These are phyloP conservation scores for Cremastinae sp. DNA, from an alignment of 2,888 invertebrate genomes.

Conservation along the genomic window DNA sequence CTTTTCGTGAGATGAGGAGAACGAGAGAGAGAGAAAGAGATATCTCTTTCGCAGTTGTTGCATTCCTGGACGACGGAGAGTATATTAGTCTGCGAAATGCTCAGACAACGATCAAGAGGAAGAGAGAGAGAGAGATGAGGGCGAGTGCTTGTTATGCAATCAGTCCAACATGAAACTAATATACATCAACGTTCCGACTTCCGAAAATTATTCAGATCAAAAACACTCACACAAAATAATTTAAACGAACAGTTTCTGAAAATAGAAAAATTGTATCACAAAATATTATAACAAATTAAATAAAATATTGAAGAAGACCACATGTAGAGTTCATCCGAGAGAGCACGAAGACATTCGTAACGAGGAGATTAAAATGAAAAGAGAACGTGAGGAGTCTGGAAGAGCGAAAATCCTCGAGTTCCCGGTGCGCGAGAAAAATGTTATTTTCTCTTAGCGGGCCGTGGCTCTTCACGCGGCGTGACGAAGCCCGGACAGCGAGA, in stretches of 20 bases:
- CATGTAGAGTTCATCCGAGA: background rate
- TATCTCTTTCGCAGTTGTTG: conserved; percentile 37
- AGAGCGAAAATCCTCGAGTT: conserved; percentile 20
- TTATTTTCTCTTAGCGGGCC: conserved; percentile 21
- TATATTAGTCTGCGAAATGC: conserved; percentile 40
- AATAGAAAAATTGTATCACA: too few relatives aligned
- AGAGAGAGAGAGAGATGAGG: conserved; percentile 47
- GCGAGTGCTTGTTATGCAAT: conserved; percentile 72
- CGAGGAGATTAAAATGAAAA: conserved; percentile 1
- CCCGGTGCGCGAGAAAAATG: conserved; percentile 12
- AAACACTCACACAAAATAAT: too few relatives aligned
- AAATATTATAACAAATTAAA: too few relatives aligned
- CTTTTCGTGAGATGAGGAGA: conserved; percentile 22
- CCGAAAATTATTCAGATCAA: conserved; percentile 45
- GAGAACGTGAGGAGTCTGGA: background rate
- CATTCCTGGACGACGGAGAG: conserved; percentile 58
- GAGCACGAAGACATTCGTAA: too few relatives aligned
- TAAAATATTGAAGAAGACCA: too few relatives aligned
- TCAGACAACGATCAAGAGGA: conserved; percentile 35
- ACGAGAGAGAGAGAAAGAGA: conserved; percentile 7
- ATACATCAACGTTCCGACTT: conserved; percentile 69
- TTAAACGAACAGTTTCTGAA: too few relatives aligned
- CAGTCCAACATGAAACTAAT: conserved; percentile 71
- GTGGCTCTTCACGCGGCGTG: conserved; percentile 8
- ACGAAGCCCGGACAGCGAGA: conserved; percentile 33